A percentile compares a stretch with the other conserved stretches of the same genome.
Conservation (phyloP, 2,797 vertebrate species). For the Lepidocolaptes lacrymiger region DNA sequence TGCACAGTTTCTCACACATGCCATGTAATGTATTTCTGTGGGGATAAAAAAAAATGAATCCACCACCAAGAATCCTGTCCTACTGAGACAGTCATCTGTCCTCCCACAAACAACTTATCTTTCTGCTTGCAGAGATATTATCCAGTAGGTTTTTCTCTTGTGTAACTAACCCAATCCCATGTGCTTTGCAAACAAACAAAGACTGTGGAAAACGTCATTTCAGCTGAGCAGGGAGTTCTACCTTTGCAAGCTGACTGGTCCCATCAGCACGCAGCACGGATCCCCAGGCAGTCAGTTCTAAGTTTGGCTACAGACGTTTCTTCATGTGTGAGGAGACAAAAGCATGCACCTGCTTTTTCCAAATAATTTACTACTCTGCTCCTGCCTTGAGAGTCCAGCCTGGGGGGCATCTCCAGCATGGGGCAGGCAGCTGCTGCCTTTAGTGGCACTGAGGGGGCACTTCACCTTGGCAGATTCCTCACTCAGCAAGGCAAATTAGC, state of each 20-base stretch:
- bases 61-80: neutral
- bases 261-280: neutral
- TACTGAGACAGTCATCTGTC: neutral
- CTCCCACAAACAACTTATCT: neutral
- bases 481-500: neutral
- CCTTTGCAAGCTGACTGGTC: neutral
- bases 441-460: neutral
- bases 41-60: neutral
- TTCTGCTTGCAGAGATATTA: neutral
- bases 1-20: neutral
- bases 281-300: neutral
- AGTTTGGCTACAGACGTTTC: neutral
- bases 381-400: neutral
- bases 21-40: neutral
- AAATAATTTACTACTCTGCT: neutral
- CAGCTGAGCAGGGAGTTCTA: neutral
- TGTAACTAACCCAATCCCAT: neutral
- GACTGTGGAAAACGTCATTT: neutral
- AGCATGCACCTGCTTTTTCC: accelerated
- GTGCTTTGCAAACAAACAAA: neutral
- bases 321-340: accelerated
- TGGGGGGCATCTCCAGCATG: accelerated
- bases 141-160: neutral
- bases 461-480: neutral
- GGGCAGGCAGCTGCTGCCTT: neutral